Conservation (phyloP, 2,113 vertebrate species). For the Petrocephalus microphthalmus region DNA sequence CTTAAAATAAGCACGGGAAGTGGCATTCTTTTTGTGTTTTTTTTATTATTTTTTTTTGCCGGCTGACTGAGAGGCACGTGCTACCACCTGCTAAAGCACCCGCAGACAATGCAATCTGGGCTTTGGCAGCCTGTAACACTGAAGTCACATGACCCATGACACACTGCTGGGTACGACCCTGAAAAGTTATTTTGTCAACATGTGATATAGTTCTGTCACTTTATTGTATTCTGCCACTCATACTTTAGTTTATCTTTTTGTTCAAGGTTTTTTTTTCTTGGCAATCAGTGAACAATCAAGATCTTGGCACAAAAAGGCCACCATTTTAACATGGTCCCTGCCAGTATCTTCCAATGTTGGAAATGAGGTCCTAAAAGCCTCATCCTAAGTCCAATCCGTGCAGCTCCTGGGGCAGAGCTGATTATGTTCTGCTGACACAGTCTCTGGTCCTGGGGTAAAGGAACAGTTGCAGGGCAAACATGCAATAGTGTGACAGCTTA, state of each 20-base stretch:
- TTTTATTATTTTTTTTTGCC: slow-evolving; percentile 31
- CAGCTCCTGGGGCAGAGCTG: not conserved
- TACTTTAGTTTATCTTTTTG: not conserved
- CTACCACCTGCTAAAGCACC: slow-evolving; percentile 42
- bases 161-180: not conserved
- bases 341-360: not conserved
- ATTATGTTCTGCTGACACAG: not conserved
- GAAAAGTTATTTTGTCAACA: not conserved
- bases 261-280: not conserved
- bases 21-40: slow-evolving; percentile 27
- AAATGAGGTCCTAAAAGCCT: not conserved
- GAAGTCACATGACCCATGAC: slow-evolving; percentile 11
- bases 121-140: slow-evolving; percentile 41
- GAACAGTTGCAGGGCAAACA: not conserved
- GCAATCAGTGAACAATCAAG: not conserved
- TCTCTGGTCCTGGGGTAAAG: not conserved
- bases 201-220: not conserved
- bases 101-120: slow-evolving; percentile 34
- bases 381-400: not conserved
- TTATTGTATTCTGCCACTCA: not conserved
- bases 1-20: slow-evolving; percentile 47
- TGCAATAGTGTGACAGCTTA: not conserved
- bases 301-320: not conserved
- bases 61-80: slow-evolving; percentile 51
- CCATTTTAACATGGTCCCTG: not conserved